Evolutionary conservation across 2,888 invertebrate genomes (phyloP), one percentile per base, ranked within the genome.

Genomic region (Diadromus collaris): DNA sequence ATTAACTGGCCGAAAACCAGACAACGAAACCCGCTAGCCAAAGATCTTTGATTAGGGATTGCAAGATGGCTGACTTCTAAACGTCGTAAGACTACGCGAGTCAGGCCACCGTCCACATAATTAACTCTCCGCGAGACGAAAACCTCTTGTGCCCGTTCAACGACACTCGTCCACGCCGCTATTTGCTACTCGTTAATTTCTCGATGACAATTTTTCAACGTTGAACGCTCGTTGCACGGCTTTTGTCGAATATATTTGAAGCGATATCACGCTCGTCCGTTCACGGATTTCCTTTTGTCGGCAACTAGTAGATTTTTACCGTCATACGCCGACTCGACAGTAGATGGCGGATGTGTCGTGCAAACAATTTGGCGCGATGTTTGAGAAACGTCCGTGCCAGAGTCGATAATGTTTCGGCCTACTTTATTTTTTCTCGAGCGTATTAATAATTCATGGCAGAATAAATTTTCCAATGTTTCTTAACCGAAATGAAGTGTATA

Each of bases 21-120:
- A 95, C 95, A 95, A 95, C 94, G 95, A 94, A 94, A 95, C 94
- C 88, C 94, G 94, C 94, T 94, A 95, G 94, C 95, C 94, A 95
- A 94, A 94, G 95, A 95, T 95, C 95, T 95, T 95, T 95, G 95
- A 95, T 95, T 94, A 95, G 94, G 94, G 95, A 95, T 95, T 94
- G 94, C 95, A 95, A 95, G 95, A 95, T 95, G 95, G 95, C 95
- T 94, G 94, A 94, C 94, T 93, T 94, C 94, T 94, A 94, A 94
- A 95, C 94, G 94, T 93, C 94, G 93, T 93, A 93, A 93, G 93
- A 95, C 95, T 93, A 93, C 95, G 93, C 92, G 92, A 93, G 92
- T 94, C 94, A 94, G 92, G 82, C 82, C 81, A 81, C 63, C 60
- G 67, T 83, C 83, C 76, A 76, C 81, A 78, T 81, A 72, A 67